Conservation (phyloP, 1,140 invertebrate species). For the Achatina immaculata region DNA sequence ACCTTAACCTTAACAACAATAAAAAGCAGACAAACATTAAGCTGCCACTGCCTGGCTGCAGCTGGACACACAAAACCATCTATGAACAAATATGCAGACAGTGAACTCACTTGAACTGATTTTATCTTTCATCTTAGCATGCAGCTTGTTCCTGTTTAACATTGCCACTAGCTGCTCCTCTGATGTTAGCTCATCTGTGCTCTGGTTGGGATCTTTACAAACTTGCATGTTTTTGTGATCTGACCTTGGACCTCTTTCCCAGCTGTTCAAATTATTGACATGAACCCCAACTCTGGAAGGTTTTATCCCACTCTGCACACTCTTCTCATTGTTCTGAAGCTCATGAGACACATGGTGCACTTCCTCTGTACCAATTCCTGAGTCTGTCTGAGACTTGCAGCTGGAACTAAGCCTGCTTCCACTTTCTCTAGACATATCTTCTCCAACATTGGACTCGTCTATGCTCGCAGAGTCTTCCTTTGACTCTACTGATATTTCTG, state of each 20-base stretch:
- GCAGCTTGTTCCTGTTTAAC: constrained; percentile 62
- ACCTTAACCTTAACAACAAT: no score
- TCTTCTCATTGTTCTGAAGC: constrained; percentile 63
- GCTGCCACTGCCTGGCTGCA: no score
- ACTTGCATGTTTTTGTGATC: constrained; percentile 34
- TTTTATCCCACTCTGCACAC: constrained; percentile 41
- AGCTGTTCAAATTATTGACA: constrained; percentile 58
- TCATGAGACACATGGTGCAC: constrained; percentile 12
- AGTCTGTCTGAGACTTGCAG: constrained; percentile 60
- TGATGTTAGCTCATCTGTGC: constrained; percentile 60
- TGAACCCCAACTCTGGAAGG: constrained; percentile 53
- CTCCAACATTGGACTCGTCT: constrained; percentile 52
- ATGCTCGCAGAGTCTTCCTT: constrained; percentile 52
- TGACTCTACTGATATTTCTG: constrained; percentile 53
- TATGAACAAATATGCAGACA: constrained; percentile 4
- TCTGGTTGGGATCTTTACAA: constrained; percentile 40
- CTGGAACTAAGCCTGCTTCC: constrained; percentile 57
- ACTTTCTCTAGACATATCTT: constrained; percentile 50
- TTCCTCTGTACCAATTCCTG: constrained; percentile 59
- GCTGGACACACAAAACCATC: no score
- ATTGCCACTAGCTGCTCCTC: constrained; percentile 61
- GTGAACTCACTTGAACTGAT: constrained; percentile 33
- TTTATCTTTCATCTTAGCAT: constrained; percentile 47
- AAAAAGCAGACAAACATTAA: no score
- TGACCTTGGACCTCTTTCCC: constrained; percentile 30